Evolutionary conservation across 2,888 invertebrate genomes (phyloP).

Genomic region (Nomada fabriciana): DNA sequence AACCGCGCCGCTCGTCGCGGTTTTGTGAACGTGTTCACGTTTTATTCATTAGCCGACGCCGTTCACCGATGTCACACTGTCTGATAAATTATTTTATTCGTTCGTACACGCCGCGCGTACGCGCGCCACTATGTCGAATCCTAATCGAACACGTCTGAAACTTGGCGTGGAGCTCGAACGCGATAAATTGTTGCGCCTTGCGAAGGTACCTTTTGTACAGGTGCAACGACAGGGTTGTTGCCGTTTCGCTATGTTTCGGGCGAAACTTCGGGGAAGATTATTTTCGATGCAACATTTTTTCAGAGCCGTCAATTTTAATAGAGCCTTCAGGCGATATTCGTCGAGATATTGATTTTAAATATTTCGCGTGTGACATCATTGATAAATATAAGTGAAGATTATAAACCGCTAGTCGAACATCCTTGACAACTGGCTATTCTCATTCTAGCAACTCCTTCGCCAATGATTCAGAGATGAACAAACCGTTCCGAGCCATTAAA

Average conservation of each 20-base stretch:
- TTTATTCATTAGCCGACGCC: constrained; percentile 55
- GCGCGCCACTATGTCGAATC: constrained; percentile 29
- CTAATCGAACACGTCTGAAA: constrained; percentile 21
- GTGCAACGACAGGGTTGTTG: background rate
- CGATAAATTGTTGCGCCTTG: background rate
- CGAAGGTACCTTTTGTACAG: background rate
- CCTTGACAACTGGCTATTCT: background rate
- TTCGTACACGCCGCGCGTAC: constrained; percentile 43
- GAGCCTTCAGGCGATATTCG: too few species aligned
- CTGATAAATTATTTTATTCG: constrained; percentile 59
- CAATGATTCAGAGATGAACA: background rate
- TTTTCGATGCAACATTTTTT: too few species aligned
- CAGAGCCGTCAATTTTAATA: too few species aligned
- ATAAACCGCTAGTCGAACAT: background rate
- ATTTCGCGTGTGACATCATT: too few species aligned
- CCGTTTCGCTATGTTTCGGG: too few species aligned
- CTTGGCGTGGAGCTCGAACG: background rate
- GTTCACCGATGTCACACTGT: constrained; percentile 25
- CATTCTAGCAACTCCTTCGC: background rate
- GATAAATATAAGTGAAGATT: too few species aligned
- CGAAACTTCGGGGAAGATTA: too few species aligned
- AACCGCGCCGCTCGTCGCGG: constrained; percentile 24
- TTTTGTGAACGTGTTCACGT: constrained; percentile 45
- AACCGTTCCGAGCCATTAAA: background rate
- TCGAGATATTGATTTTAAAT: too few species aligned